Percentiles rank a stretch among this genome's conserved stretches.
Evolutionary conservation across 2,797 vertebrate species (phyloP).

Genomic region (Amazona ochrocephala): DNA sequence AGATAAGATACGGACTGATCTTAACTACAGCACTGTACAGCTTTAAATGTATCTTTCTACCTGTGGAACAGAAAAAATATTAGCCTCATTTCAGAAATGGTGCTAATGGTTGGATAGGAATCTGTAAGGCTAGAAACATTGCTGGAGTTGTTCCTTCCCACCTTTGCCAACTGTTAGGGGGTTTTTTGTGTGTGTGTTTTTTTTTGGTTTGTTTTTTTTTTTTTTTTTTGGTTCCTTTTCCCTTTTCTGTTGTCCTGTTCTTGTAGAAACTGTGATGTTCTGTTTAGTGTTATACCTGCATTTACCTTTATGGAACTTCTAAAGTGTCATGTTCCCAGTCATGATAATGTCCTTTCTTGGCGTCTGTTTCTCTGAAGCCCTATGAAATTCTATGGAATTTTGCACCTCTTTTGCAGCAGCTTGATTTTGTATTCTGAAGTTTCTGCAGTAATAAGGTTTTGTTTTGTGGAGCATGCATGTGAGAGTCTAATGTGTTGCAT

Average conservation of each 20-base stretch:
- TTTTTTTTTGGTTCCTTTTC: neutral
- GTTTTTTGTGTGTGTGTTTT: no score
- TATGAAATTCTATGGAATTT: neutral
- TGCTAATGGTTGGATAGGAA: neutral
- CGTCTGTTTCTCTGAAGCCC: neutral
- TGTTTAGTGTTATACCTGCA: neutral
- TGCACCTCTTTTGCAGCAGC: neutral
- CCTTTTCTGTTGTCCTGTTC: neutral
- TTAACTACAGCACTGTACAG: no score
- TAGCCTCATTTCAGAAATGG: neutral
- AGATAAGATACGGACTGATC: rapidly evolving
- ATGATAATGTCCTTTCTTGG: neutral
- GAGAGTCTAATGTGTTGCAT: neutral
- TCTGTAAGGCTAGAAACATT: neutral
- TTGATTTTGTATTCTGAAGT: neutral
- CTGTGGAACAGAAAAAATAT: neutral
- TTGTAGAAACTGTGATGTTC: neutral
- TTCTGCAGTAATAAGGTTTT: neutral
- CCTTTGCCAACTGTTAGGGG: neutral
- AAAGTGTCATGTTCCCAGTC: neutral
- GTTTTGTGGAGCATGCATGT: neutral
- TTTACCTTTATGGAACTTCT: neutral
- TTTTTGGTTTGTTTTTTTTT: neutral
- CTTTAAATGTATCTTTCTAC: neutral
- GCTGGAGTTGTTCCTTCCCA: neutral